Conservation (phyloP, 2,113 vertebrate species). For the Synodontis membranacea region DNA sequence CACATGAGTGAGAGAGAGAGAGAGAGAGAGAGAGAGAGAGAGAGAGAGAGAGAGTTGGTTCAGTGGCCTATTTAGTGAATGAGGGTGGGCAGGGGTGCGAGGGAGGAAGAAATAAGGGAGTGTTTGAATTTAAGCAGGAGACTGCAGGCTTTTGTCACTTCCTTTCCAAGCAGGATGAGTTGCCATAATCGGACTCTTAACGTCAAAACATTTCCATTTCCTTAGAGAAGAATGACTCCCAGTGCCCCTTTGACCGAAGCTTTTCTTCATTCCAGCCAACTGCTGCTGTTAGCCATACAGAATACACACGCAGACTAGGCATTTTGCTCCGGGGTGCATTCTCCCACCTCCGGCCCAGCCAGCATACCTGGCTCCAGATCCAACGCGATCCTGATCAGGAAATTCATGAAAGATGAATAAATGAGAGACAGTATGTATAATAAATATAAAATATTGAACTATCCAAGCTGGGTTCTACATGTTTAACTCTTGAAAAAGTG, state of each 20-base stretch:
- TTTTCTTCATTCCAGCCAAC: constrained; percentile 19
- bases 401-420: neutral
- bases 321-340: neutral
- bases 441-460: neutral
- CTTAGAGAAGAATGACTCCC: constrained; percentile 14
- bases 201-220: constrained; percentile 31
- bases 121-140: constrained; percentile 22
- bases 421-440: neutral
- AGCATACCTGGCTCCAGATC: neutral
- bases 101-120: neutral
- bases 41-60: neutral
- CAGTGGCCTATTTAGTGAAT: neutral
- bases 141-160: constrained; percentile 23
- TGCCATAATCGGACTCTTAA: constrained; percentile 34
- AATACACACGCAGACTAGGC: constrained; percentile 23
- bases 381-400: too few relatives aligned
- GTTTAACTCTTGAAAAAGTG: constrained; percentile 6
- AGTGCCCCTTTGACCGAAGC: constrained; percentile 16
- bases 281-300: constrained; percentile 1
- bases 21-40: neutral
- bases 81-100: neutral
- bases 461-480: neutral
- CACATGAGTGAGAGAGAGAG: neutral
- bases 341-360: neutral
- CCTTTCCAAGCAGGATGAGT: constrained; percentile 17